Evolutionary conservation across 1,140 invertebrate genomes (phyloP), one percentile per base, ranked within the genome.

Genomic region (Cyclargus thomasi): DNA sequence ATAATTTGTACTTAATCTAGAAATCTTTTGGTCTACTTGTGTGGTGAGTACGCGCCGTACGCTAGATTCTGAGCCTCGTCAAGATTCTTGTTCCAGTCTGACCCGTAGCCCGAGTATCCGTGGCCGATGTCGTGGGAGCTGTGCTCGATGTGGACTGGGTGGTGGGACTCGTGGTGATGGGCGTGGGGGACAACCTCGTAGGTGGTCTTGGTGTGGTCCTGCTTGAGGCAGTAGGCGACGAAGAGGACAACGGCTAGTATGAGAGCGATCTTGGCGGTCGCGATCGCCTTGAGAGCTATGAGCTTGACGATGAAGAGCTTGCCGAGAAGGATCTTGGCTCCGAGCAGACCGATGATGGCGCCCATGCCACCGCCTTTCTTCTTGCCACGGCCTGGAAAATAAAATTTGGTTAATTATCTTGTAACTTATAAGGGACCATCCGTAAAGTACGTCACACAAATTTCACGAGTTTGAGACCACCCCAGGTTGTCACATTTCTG

Each of bases 241-340:
- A 90, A 86, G 36, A 90, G 85, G 21, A 90, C 82, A 55, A 83
- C 83, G 6, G 83, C 85, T 0, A 90, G 77, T n/a, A 88, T 82
- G 1, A 90, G 64, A 0, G 86, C 88, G 17, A 88, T 85, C 73
- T 90, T 88, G 8, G 85, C 87, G 20, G 86, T 88, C 0, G 86
- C 86, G n/a, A 88, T 70, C 0, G 88, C 88, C 62, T 90, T 90
- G 18, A 90, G 74, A 1, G 88, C 88, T 55, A 90, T 83, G 29
- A 90, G 81, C 55, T 90, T 90, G 8, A 90, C 84, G 67, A 90
- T 85, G 72, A 90, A 85, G n/a, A 90, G 80, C 65, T 90, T 90
- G 5, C 86, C 85, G 39, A 90, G 72, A 8, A 88, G 70, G 1
- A 90, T 63, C 63, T 90, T 90, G 18, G 86, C 86, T 20, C 79